Evolutionary conservation across 1,140 invertebrate species (phyloP), one percentile per base, ranked within the genome.

Genomic region (Diabrotica virgifera): DNA sequence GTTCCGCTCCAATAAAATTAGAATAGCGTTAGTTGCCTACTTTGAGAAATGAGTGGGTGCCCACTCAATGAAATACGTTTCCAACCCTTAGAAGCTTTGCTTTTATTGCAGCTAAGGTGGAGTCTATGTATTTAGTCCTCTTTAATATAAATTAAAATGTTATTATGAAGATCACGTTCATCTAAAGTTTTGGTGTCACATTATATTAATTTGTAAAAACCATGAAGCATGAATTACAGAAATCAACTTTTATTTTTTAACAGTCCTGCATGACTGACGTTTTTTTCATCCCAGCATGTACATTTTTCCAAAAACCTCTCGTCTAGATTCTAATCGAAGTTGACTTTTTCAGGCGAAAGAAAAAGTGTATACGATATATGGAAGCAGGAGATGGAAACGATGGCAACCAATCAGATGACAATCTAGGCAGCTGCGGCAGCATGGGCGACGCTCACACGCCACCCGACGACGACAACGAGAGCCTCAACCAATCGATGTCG

Each of bases 341-440:
- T 53, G 9, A 53, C 8, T 51, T 70, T 76, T 87, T 89, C 85
- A 97, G 95, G 85, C 92, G 95, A 85, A 98, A 98, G 87, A 98
- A 98, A 85, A 97, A 97, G 85, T 98, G 95, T 86, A 94, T 97
- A 80, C 90, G 95, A 68, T 97, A 96, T 82, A 90, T 95, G 88
- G 90, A 87, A 83, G 86, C 86, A 79, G 84, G 89, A 74, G 83
- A 90, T 77, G 81, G 86, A 77, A 83, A 85, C 77, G 86, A 86
- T 72, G 87, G 88, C 71, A 91, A 92, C 72, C 86, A 87, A 68
- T 90, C 88, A 63, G 89, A 91, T 76, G 91, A 93, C 68, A 91
- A 91, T 73, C 77, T 89, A 67, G 89, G 90, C 67, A 88, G 91
- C 78, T 88, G 86, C 64, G 88, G 87, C 55, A 89, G 88, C 63